phyloP scores from a whole-genome alignment of 2,797 vertebrate genomes.

The Malacoraja senta region DNA sequence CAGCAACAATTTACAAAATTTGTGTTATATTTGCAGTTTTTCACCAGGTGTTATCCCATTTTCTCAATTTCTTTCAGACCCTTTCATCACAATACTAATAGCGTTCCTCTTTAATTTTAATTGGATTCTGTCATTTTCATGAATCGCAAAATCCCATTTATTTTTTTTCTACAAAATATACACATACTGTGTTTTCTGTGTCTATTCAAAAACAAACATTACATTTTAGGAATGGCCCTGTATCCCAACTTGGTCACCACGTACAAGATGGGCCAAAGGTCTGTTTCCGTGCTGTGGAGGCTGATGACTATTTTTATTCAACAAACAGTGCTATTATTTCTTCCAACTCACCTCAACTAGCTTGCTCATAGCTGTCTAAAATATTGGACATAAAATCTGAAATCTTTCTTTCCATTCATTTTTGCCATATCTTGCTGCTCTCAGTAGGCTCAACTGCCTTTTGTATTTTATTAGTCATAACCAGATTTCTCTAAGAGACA shows the following conservation, averaged over 20 bases:
- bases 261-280: too few relatives aligned
- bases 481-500: background rate
- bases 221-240: background rate
- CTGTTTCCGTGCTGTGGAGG: too few relatives aligned
- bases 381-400: background rate
- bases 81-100: background rate
- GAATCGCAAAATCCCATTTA: background rate
- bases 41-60: too few relatives aligned
- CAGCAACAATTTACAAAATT: background rate
- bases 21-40: background rate
- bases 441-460: background rate
- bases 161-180: background rate
- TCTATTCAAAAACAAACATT: background rate
- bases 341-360: background rate
- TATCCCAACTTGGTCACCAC: too few relatives aligned
- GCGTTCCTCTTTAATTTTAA: background rate
- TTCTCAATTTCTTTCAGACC: background rate
- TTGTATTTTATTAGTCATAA: background rate
- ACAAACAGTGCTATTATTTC: background rate
- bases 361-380: background rate
- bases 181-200: background rate
- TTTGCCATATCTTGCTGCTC: background rate
- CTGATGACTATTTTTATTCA: too few relatives aligned
- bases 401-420: background rate
- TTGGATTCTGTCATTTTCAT: background rate